A percentile compares a stretch with the other conserved stretches of the same genome.
Evolutionary conservation across 2,888 invertebrate species (phyloP).

Genomic region (Rhynchonema sp.): DNA sequence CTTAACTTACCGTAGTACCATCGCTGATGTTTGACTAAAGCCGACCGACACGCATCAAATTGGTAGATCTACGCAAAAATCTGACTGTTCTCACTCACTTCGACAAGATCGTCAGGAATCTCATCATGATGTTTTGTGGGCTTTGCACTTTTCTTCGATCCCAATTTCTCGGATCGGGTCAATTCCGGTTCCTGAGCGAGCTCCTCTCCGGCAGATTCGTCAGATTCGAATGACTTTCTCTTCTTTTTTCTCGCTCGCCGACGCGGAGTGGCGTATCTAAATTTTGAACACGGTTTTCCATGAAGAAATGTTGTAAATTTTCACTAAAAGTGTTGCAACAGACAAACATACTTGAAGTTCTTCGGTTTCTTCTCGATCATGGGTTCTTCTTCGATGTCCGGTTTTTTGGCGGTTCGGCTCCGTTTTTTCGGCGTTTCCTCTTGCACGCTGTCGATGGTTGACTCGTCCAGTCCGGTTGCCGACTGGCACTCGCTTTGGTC

Average conservation of each 20-base stretch:
- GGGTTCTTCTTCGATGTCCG: conserved; percentile 1
- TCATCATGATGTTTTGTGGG: no score
- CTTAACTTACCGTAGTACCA: no score
- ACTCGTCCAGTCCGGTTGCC: no score
- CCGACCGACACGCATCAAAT: no score
- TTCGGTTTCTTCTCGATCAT: background rate
- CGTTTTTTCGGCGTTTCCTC: no score
- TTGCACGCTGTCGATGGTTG: no score
- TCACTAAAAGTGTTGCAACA: background rate
- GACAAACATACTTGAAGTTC: background rate
- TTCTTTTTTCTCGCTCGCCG: background rate
- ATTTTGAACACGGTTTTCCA: background rate
- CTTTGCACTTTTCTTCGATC: no score
- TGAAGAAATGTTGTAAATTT: background rate
- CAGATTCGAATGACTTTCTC: conserved; percentile 9
- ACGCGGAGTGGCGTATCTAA: background rate
- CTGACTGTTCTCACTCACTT: no score
- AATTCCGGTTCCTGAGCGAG: background rate
- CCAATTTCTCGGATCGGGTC: no score
- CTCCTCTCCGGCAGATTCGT: conserved; percentile 4
- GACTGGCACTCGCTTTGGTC: no score
- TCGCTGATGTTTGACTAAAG: no score
- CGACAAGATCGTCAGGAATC: background rate
- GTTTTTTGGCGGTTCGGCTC: no score
- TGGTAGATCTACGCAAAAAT: background rate